Evolutionary conservation across 1,140 invertebrate genomes (phyloP), one percentile per base, ranked within the genome.

Genomic region (Asobara japonica): DNA sequence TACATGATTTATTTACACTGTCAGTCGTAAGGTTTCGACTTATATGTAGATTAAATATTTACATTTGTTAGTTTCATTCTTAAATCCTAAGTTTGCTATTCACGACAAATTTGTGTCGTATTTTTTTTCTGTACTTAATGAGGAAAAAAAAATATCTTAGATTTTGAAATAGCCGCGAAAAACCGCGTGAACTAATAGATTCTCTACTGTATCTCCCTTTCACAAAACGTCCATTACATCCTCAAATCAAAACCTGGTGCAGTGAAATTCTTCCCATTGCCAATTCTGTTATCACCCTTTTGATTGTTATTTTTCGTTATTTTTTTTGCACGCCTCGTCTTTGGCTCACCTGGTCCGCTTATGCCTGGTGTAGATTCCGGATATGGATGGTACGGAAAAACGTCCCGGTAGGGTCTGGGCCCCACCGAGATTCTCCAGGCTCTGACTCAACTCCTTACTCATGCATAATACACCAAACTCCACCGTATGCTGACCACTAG

Each of bases 371-470:
- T 89, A 87, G 85, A 89, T 89, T 81, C 88, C 88, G 80, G 88
- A 89, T 83, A 89, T 88, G 82, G 86, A 88, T 48, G 86, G 84
- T 76, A 88, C 86, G 66, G 87, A 87, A 77, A 88, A 88, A 77
- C 88, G 87, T 76, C 86, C 86, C 83, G 86, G 86, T 81, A 89
- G 86, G 86, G 87, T 88, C 80, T 89, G 88, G 61, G 87, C 87
- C 86, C 88, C 87, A 73, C 86, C 88, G 86, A 89, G 87, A 82
- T 89, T 89, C 83, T 89, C 88, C 82, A 89, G 86, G 83, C 87
- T 88, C 81, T 88, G 87, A 88, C 88, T 89, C 85, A 89, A 87
- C 86, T 87, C 86, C 86, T 88, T 88, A 88, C 85, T 87, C 86
- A 88, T 88, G 86, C 86, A 88, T 79, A 87, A 87, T 77, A 88